These are phyloP conservation scores for Macheiramphus alcinus DNA, from an alignment of 2,113 vertebrate species.

Conservation along the genomic window DNA sequence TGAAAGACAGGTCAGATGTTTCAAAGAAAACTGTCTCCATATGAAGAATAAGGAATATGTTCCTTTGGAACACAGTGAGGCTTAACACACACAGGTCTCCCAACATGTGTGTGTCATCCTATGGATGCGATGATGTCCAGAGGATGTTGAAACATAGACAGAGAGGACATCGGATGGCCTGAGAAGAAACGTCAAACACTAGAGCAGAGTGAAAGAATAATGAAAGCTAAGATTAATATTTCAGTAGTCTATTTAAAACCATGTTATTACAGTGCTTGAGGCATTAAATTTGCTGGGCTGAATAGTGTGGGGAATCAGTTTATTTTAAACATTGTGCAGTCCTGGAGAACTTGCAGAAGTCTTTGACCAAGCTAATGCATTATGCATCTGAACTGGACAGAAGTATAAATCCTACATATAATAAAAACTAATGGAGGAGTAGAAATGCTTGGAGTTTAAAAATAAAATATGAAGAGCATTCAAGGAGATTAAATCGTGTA, in stretches of 20 bases:
- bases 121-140: background rate
- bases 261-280: slow-evolving; percentile 45
- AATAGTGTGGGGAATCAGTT: slow-evolving; percentile 46
- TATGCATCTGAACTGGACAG: slow-evolving; percentile 21
- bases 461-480: background rate
- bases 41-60: background rate
- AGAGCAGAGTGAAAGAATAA: slow-evolving; percentile 15
- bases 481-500: background rate
- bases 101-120: background rate
- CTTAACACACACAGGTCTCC: background rate
- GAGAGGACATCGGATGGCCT: background rate
- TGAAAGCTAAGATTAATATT: slow-evolving; percentile 36
- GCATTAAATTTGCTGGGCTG: slow-evolving; percentile 49
- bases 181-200: background rate
- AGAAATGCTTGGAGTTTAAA: background rate
- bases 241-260: slow-evolving; percentile 49
- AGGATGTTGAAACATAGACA: background rate
- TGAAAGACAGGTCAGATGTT: background rate
- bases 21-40: background rate
- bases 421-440: background rate
- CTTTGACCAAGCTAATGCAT: slow-evolving; percentile 27
- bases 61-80: background rate
- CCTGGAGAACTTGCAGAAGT: slow-evolving; percentile 34
- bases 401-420: background rate
- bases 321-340: slow-evolving; percentile 26